phyloP scores from a whole-genome alignment of 2,797 vertebrate genomes.

The Pipistrellus pygmaeus region DNA sequence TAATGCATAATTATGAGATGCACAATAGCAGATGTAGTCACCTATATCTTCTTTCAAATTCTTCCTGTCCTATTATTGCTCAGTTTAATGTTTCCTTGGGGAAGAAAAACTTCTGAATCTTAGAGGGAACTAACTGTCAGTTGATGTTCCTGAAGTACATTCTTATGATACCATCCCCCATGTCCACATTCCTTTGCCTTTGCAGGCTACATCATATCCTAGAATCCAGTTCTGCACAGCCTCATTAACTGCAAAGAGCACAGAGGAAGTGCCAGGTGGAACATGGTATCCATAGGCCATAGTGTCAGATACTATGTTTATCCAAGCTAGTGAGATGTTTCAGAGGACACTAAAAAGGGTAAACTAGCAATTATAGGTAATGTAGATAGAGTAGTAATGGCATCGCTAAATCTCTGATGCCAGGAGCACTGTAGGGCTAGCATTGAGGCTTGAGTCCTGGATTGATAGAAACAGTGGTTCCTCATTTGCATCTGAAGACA shows the following conservation, averaged over 20 bases:
- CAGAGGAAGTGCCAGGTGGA: not conserved
- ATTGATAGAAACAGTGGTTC: not conserved
- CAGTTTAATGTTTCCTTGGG: not conserved
- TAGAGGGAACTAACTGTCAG: not conserved
- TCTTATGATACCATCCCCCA: not conserved
- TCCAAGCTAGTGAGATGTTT: not conserved
- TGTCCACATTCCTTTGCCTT: not conserved
- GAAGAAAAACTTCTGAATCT: not conserved
- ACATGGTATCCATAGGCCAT: not conserved
- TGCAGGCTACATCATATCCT: not conserved
- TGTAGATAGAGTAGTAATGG: not conserved
- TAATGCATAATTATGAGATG: slow-evolving; percentile 46
- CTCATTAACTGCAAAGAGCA: not conserved
- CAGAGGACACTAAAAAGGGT: not conserved
- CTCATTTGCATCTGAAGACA: not conserved
- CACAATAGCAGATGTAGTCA: slow-evolving; percentile 9
- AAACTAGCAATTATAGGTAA: not conserved
- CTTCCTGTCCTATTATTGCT: not conserved
- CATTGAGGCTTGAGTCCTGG: not conserved
- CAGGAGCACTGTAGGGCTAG: not conserved
- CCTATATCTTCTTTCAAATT: not conserved
- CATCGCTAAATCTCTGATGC: not conserved
- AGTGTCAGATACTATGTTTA: not conserved
- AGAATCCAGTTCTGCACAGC: not conserved
- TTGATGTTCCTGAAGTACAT: not conserved